Base-by-base conservation (phyloP, 2,888 invertebrate genomes). In the Drosophila prolongata region DNA sequence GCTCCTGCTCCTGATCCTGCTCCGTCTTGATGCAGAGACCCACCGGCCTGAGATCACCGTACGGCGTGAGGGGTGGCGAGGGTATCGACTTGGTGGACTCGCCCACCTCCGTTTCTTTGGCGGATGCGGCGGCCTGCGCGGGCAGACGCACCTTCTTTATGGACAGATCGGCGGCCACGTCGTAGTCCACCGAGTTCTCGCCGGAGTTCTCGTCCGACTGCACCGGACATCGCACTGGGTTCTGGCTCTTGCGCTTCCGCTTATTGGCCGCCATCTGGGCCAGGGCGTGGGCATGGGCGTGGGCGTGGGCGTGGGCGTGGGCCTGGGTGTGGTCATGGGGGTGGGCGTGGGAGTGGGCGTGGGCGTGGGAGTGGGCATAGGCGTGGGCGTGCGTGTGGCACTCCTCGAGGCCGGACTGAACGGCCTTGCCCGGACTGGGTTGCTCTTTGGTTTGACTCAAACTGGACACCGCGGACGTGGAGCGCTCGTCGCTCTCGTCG, bases 161-260 rank as follows among this genome's bases (percentile, higher is more conserved):
- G 8, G 92, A 91, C 52, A 92, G 65, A 74, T 91, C 92, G 43
- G 91, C 92, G 35, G 90, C 92, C 54, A 90, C 82, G 47, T 88
- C 88, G 43, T 87, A 90, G 68, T 92, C 92, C 55, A 92, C 86
- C 38, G 91, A 91, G 65, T 91, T 92, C 73, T 92, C 92, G 71
- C 90, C 90, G 64, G 91, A 90, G 49, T 90, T 90, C 71, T 90
- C 90, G 59, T 90, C 87, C 38, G 92, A 90, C 56, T 92, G 91
- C 34, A 92, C 84, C n/a, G 96, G 95, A 89, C 97, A 95, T 74
- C 96, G 94, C 1, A 96, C 97, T 0, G 98, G 98, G 91, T 98
- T 97, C 82, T 96, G 95, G 83, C 95, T 97, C 93, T 98, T 98
- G 34, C 98, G 94, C 92, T 98, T 98, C 60, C 97, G 94, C 89